Evolutionary conservation across 2,888 invertebrate genomes (phyloP).

Genomic region (Neuroscelio doddi): DNA sequence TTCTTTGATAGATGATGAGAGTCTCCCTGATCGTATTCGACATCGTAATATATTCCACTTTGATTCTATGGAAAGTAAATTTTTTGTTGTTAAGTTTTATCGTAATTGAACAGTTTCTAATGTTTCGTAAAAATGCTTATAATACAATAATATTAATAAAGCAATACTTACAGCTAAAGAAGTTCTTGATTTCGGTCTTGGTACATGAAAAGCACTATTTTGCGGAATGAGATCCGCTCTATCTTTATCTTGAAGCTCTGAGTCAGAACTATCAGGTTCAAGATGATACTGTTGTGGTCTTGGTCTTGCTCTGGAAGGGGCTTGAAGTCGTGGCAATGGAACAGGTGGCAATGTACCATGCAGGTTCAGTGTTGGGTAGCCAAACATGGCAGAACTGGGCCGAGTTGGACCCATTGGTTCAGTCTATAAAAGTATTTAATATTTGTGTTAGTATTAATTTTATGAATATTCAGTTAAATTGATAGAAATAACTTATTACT

Average conservation of each 20-base stretch:
- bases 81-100: too few relatives aligned
- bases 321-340: conserved; percentile 78
- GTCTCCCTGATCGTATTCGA: conserved; percentile 84
- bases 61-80: conserved; percentile 81
- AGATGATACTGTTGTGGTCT: conserved; percentile 53
- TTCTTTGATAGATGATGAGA: conserved; percentile 74
- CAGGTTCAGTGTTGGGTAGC: conserved; percentile 78
- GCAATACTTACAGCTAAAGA: conserved; percentile 76
- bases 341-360: conserved; percentile 80
- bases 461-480: too few relatives aligned
- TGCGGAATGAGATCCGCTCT: conserved; percentile 82
- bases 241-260: conserved; percentile 77
- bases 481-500: too few relatives aligned
- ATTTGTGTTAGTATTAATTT: too few relatives aligned
- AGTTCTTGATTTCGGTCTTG: conserved; percentile 87
- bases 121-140: too few relatives aligned
- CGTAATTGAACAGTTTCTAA: too few relatives aligned
- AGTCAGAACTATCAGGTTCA: conserved; percentile 70
- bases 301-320: conserved; percentile 61
- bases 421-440: conserved; percentile 74
- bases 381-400: conserved; percentile 88
- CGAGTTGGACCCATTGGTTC: conserved; percentile 82
- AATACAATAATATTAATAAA: not conserved
- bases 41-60: conserved; percentile 92
- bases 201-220: conserved; percentile 81